Evolutionary conservation across 2,113 vertebrate genomes (phyloP).

Genomic region (Salvelinus sp.): DNA sequence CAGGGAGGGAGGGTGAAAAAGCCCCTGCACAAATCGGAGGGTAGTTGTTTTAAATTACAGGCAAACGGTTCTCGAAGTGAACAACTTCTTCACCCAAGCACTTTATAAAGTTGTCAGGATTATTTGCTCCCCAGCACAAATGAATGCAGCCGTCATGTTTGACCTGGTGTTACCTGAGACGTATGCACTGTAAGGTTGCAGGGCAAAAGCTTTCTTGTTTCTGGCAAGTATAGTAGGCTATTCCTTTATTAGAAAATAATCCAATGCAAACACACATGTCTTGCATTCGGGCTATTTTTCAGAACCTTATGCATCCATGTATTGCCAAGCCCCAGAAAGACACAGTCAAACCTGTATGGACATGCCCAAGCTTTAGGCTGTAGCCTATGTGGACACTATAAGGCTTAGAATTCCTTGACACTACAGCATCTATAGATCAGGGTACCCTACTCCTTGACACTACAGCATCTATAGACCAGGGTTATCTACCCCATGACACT

Average conservation of each 20-base stretch:
- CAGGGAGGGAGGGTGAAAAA: slow-evolving; percentile 7
- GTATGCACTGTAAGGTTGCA: slow-evolving; percentile 17
- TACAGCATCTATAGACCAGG: too few relatives aligned
- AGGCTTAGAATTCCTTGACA: too few relatives aligned
- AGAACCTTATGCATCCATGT: neutral
- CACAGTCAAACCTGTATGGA: too few relatives aligned
- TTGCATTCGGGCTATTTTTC: neutral
- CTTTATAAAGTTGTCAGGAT: slow-evolving; percentile 60
- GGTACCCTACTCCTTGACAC: too few relatives aligned
- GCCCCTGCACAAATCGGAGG: slow-evolving; percentile 48
- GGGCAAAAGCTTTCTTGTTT: neutral
- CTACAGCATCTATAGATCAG: too few relatives aligned
- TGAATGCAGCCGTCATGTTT: slow-evolving; percentile 26
- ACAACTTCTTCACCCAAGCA: slow-evolving; percentile 71
- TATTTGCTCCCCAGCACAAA: slow-evolving; percentile 36
- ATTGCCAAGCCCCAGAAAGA: neutral
- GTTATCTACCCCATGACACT: too few relatives aligned
- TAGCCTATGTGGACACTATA: too few relatives aligned
- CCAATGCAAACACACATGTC: neutral
- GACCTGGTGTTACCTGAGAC: neutral
- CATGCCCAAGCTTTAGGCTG: too few relatives aligned
- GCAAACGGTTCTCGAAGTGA: slow-evolving; percentile 65
- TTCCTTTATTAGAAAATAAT: slow-evolving; percentile 7
- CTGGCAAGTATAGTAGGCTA: neutral
- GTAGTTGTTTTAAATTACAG: slow-evolving; percentile 79